Base-by-base conservation (phyloP, 2,797 vertebrate genomes). In the Tinamus major region DNA sequence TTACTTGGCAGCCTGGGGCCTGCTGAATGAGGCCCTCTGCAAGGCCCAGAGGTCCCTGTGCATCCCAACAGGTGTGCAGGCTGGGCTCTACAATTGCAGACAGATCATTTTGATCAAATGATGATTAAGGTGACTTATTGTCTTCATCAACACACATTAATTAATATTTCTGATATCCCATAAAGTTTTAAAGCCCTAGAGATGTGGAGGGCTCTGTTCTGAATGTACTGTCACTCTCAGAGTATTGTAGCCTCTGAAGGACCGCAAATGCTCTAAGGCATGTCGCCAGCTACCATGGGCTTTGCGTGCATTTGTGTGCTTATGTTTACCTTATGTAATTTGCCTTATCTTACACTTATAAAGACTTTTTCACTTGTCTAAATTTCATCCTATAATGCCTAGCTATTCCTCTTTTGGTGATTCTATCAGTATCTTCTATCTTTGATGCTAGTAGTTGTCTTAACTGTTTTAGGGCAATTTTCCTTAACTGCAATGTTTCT, bases 91-190 rank as follows among this genome's bases (percentile, higher is more conserved):
- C 35, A 6, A 65, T 72, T n/a, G 17, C 27, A 72, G 8, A 33
- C 33, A 82, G 33, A 59, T 6, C 0, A 0, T 21, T 67, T 2
- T 1, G 49, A 55, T 4, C 9, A 87, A 89, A 42, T 1, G 2
- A 27, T 61, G 21, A 80, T 64, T 69, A 78, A 49, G 76, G 15
- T 20, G 17, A 8, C 8, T 3, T 67, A 0, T 68, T 70, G 26
- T 74, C 23, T 61, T 76, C 0, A 2, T 58, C 23, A 53, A 23
- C 29, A 64, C 18, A 23, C 4, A 13, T 58, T 44, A 51, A 61
- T 85, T 68, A 4, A 41, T 62, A 41, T 71, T 4, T 44, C n/a
- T 0, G 0, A 37, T 31, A 37, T 14, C 17, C 7, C 3, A 23
- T 41, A 13, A 37, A 21, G 2, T 61, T 78, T 71, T 48, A 21